These are phyloP conservation scores for Andrena bucephala DNA, from an alignment of 2,888 invertebrate species.

Conservation along the genomic window DNA sequence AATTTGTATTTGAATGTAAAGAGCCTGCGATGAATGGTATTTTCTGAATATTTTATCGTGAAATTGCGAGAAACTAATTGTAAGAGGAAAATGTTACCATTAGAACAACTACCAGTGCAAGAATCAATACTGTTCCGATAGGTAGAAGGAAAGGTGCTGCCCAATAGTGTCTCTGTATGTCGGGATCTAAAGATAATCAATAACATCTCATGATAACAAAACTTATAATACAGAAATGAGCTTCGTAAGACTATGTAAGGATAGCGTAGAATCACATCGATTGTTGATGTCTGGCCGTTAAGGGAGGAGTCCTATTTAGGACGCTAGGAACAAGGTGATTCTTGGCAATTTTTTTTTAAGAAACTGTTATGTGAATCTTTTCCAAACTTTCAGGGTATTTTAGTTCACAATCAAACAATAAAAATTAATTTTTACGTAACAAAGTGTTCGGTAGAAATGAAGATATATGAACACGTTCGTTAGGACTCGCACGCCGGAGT, in stretches of 20 bases:
- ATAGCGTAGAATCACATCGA: too few relatives aligned
- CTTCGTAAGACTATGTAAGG: neutral
- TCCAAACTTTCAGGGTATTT: too few relatives aligned
- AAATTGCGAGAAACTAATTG: neutral
- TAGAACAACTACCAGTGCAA: constrained; percentile 75
- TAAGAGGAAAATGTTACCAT: constrained; percentile 75
- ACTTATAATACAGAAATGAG: neutral
- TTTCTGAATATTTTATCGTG: neutral
- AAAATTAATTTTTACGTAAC: too few relatives aligned
- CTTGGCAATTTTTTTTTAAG: too few relatives aligned
- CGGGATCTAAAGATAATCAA: constrained; percentile 70
- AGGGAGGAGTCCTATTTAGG: too few relatives aligned
- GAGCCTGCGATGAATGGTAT: neutral
- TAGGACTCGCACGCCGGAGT: too few relatives aligned
- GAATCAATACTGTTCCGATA: constrained; percentile 77
- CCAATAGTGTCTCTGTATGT: constrained; percentile 76
- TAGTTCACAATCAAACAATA: too few relatives aligned
- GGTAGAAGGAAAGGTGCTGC: constrained; percentile 78
- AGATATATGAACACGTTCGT: too few relatives aligned
- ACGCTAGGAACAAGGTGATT: too few relatives aligned
- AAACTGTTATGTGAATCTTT: too few relatives aligned
- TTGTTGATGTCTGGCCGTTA: too few relatives aligned
- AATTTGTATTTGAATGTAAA: constrained; percentile 11
- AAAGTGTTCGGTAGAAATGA: too few relatives aligned
- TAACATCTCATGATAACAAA: constrained; percentile 10